phyloP scores from a whole-genome alignment of 2,888 invertebrate genomes.

The Aphidoletes aphidimyza region DNA sequence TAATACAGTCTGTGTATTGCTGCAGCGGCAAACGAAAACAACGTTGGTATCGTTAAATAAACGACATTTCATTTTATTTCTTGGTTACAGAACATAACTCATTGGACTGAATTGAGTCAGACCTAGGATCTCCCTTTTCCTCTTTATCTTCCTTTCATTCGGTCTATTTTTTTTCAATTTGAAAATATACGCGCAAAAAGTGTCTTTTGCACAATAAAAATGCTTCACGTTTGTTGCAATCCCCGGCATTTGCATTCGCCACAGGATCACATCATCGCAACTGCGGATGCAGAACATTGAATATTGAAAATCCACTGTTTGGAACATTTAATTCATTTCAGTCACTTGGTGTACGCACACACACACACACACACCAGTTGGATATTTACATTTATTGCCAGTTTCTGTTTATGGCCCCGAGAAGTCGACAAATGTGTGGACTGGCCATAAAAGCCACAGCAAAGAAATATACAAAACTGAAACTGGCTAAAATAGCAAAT shows the following conservation, averaged over 20 bases:
- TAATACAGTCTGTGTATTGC: neutral
- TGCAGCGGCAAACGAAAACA: neutral
- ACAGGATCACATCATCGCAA: conserved; percentile 11
- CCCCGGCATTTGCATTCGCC: neutral
- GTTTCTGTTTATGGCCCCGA: neutral
- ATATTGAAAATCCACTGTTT: neutral
- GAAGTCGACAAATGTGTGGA: no score
- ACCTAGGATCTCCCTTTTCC: neutral
- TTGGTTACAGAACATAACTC: neutral
- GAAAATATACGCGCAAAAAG: no score
- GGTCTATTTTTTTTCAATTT: no score
- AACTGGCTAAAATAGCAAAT: no score
- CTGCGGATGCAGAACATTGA: conserved; percentile 1
- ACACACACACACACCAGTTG: no score
- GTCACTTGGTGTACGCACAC: neutral
- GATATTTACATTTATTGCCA: conserved; percentile 32
- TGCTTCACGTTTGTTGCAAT: neutral
- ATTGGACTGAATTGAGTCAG: neutral
- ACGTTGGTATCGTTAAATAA: conserved; percentile 48
- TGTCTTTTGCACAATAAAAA: no score
- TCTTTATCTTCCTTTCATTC: no score
- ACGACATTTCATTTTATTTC: conserved; percentile 46
- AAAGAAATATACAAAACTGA: no score
- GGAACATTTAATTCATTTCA: conserved; percentile 3
- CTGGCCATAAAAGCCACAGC: neutral